Base-by-base conservation (phyloP, 2,113 vertebrate genomes). In the Gobio gobio region DNA sequence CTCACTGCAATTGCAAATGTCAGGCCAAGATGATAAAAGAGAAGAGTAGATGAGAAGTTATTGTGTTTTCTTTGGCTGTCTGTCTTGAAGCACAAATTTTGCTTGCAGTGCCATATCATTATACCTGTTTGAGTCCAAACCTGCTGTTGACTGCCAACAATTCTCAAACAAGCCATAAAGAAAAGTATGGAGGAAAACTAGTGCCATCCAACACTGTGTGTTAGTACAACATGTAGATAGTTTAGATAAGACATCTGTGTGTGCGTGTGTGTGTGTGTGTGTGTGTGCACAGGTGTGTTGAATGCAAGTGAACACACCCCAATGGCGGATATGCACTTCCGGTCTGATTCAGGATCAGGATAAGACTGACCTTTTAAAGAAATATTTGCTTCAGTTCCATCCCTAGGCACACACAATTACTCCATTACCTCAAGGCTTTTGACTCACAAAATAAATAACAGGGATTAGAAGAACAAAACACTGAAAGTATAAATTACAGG, bases 351-450 rank as follows among this genome's bases (percentile, higher is more conserved):
- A 73, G 36, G 78, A 68, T 5, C 47, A 73, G 36, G 78, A 68
- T 5, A 78, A 72, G 40, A 20, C 16, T 22, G 12, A 22, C 16
- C 59, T 13, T 29, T 29, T 24, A 66, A 49, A 54, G 2, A 49
- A 82, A 82, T 82, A 68, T 85, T 56, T 59, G 86, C 43, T 40
- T 83, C 45, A 26, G 40, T 47, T 78, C 14, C 47, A 3, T 86
- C 36, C 20, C 16, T 22, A 81, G 40, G 43, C 45, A 45, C 58
- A 47, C 24, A 5, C 10, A 22, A 33, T 64, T 47, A 47, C 40
- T 29, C 74, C 10, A 51, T 76, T 51, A 9, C 49, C 8, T 33
- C 49, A 20, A 54, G 45, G 7, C 74, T 24, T 74, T 49, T 74
- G 72, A 12, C 4, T 76, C 40, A 13, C 20, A 72, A 33, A 36